Percentiles rank a stretch among this genome's conserved stretches.
These are phyloP conservation scores for Oryzias celebensis DNA, from an alignment of 2,113 vertebrate species.

Conservation along the genomic window DNA sequence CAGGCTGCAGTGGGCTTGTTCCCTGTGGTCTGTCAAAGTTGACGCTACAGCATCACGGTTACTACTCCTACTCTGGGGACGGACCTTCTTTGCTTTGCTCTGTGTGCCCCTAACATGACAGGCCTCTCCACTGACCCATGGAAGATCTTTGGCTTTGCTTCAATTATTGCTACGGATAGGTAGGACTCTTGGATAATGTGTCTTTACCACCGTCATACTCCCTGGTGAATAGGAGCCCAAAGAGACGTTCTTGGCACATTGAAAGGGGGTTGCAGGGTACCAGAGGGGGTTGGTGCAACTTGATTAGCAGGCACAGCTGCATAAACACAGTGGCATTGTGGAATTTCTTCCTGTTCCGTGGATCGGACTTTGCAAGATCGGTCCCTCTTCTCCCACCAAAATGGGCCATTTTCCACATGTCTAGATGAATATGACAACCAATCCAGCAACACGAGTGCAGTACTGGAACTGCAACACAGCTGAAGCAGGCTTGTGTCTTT, in stretches of 20 bases:
- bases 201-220: slow-evolving; percentile 39
- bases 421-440: slow-evolving; percentile 86
- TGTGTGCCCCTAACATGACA: slow-evolving; percentile 76
- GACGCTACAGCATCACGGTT: slow-evolving; percentile 85
- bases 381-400: slow-evolving; percentile 68
- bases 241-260: slow-evolving; percentile 49
- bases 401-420: slow-evolving; percentile 90
- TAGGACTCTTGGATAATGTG: slow-evolving; percentile 58
- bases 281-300: slow-evolving; percentile 82
- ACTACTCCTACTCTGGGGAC: slow-evolving; percentile 84
- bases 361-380: slow-evolving; percentile 89
- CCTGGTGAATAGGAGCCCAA: slow-evolving; percentile 36
- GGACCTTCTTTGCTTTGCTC: slow-evolving; percentile 54
- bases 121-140: slow-evolving; percentile 85
- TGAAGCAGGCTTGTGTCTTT: slow-evolving; percentile 45
- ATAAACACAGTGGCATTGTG: slow-evolving; percentile 89
- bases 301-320: slow-evolving; percentile 94
- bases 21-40: slow-evolving; percentile 93
- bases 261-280: slow-evolving; percentile 1
- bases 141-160: slow-evolving; percentile 61
- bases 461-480: slow-evolving; percentile 41
- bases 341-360: slow-evolving; percentile 89
- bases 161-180: slow-evolving; percentile 57
- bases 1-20: slow-evolving; percentile 85
- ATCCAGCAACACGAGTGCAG: slow-evolving; percentile 80